These are phyloP conservation scores for Stigmatopora nigra DNA, from an alignment of 2,113 vertebrate species.

Conservation along the genomic window DNA sequence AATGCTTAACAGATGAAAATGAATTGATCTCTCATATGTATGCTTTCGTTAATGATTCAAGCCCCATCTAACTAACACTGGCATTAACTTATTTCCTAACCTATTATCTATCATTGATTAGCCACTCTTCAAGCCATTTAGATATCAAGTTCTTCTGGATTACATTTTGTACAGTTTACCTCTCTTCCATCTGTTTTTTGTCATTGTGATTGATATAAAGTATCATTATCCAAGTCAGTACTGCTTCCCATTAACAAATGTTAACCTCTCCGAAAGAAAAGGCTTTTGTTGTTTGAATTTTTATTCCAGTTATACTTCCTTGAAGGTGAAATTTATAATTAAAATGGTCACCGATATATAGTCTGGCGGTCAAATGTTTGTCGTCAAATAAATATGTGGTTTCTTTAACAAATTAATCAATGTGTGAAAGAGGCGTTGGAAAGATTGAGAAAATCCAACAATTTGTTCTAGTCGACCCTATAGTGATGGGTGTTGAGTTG, in stretches of 20 bases:
- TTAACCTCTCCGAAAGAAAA: neutral
- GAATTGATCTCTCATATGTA: conserved; percentile 47
- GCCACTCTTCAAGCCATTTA: conserved; percentile 55
- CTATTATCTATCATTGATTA: conserved; percentile 49
- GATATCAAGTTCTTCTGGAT: conserved; percentile 40
- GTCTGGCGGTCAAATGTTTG: neutral
- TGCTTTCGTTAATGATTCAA: conserved; percentile 44
- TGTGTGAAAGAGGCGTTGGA: neutral
- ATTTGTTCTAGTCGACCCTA: no score
- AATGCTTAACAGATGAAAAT: conserved; percentile 51
- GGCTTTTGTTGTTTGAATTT: neutral
- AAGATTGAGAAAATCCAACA: neutral
- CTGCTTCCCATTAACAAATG: neutral
- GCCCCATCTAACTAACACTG: conserved; percentile 57
- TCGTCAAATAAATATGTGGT: neutral
- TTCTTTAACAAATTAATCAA: neutral
- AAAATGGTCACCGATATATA: neutral
- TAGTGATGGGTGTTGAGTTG: no score
- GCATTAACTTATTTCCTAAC: conserved; percentile 46
- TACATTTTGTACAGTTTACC: conserved; percentile 27
- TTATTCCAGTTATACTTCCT: neutral
- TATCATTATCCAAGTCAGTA: neutral
- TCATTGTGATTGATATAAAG: neutral
- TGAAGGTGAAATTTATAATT: neutral
- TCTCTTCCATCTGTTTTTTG: no score